Base-by-base conservation (phyloP, 2,888 invertebrate genomes). In the Melieria crassipennis region DNA sequence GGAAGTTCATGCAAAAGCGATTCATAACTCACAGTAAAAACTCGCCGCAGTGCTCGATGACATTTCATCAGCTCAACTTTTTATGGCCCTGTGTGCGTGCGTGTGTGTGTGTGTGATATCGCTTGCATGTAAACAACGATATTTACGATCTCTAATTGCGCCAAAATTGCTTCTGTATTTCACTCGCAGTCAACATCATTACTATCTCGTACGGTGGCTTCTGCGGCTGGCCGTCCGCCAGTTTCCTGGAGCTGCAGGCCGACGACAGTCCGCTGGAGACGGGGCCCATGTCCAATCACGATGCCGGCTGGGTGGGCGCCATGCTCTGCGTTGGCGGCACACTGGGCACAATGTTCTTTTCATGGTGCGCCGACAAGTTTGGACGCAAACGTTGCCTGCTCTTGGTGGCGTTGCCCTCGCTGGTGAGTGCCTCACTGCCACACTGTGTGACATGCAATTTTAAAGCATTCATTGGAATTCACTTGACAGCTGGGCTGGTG, bases 301-400 rank as follows among this genome's bases (percentile, higher is more conserved):
- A 86, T 69, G 79, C 80, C 43, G 87, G 87, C 7, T 86, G 84
- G 84, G 83, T 87, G n/a, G 85, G 83, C 1, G 80, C 85, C 0
- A 79, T 81, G 4, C 73, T 87, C 0, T 84, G 86, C 30, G 60
- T 85, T 50, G 87, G 87, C 1, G 86, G 84, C 0, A 47, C 83
- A 0, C 7, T 82, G 6, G 87, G 87, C 10, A 84, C 82, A 7
- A 62, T 85, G 5, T 71, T 85, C 5, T 86, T 82, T 48, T 80
- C 83, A 0, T 86, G 86, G 85, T 67, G 81, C 60, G 79, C 86
- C 0, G 84, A 86, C 13, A 81, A 74, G 71, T 78, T 83, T 65
- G 86, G 87, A 4, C 74, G 85, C 7, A 85, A 82, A 69, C 72
- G 70, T 4, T 77, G 81, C 0, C 69, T 86, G 16, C 65, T 86